Base-by-base conservation (phyloP, 2,113 vertebrate species). In the Orycteropus afer region DNA sequence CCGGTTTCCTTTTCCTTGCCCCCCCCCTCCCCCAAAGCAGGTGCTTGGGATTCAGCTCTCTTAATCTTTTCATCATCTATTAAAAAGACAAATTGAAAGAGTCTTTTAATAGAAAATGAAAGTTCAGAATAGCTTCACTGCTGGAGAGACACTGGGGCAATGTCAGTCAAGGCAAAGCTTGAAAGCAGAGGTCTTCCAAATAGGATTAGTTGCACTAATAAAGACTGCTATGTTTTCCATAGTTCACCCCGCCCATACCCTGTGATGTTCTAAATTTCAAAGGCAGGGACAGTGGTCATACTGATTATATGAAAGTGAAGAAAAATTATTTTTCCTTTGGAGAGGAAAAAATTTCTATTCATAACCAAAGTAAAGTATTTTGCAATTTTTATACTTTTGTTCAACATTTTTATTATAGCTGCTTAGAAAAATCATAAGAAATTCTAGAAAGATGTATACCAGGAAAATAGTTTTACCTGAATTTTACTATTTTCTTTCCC, bases 41-140 rank as follows among this genome's bases (percentile, higher is more conserved):
- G 73, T 81, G 18, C 78, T 79, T 96, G 95, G 37, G 93, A 97
- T 69, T 37, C 71, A 74, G 76, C 84, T 92, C 76, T 86, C 79
- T 94, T 92, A 23, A 1, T 93, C 94, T 93, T n/a, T 96, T 94
- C 94, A 90, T 73, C 79, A 78, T 94, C 81, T 95, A 53, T 92
- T 97, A 78, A 86, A 97, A 92, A 96, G 77, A 69, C 86, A 96
- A 95, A 74, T 57, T 91, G 47, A 94, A 95, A 73, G 14, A 91
- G 67, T 93, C 90, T 97, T 96, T 95, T 94, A 93, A 77, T 94
- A 97, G 57, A 86, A 95, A 94, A 84, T 49, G 82, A 86, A 97
- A 76, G 63, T 49, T 97, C 49, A 90, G 42, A 97, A 94, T 85
- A 78, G 59, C 95, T 96, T 95, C 93, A 34, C 89, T 95, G 42